phyloP scores from a whole-genome alignment of 2,113 vertebrate species.

The Gymnarchus niloticus region DNA sequence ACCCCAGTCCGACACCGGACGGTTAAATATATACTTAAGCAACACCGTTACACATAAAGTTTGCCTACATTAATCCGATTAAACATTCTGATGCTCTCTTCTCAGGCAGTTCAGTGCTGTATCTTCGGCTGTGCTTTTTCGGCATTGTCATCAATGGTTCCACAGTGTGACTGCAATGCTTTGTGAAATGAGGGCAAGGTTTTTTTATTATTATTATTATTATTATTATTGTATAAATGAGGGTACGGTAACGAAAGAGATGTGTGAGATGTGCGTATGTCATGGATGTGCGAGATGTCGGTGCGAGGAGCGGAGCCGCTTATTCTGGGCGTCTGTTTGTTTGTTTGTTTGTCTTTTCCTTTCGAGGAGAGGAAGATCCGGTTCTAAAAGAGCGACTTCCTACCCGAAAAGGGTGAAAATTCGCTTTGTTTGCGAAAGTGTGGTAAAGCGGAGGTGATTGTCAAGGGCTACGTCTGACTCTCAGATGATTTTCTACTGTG shows the following conservation, averaged over 20 bases:
- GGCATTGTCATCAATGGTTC: slow-evolving; percentile 18
- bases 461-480: slow-evolving; percentile 26
- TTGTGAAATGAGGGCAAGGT: slow-evolving; percentile 4
- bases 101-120: slow-evolving; percentile 7
- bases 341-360: slow-evolving; percentile 26
- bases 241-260: slow-evolving; percentile 16
- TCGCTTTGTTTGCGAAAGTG: slow-evolving; percentile 31
- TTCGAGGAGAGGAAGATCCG: background rate
- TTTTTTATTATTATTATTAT: too few relatives aligned
- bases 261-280: slow-evolving; percentile 31
- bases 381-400: slow-evolving; percentile 3
- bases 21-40: slow-evolving; percentile 7
- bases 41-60: slow-evolving; percentile 23
- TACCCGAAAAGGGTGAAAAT: slow-evolving; percentile 25
- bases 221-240: too few relatives aligned
- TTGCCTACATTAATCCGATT: slow-evolving; percentile 24
- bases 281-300: slow-evolving; percentile 7
- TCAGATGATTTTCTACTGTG: slow-evolving; percentile 37
- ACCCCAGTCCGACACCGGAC: slow-evolving; percentile 10
- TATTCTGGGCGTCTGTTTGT: background rate
- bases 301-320: slow-evolving; percentile 7
- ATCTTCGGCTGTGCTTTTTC: slow-evolving; percentile 28
- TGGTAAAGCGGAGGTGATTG: slow-evolving; percentile 35
- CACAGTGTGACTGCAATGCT: slow-evolving; percentile 22
- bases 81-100: background rate